These are phyloP conservation scores for Muscicapa striata DNA, from an alignment of 2,797 vertebrate species.

Conservation along the genomic window DNA sequence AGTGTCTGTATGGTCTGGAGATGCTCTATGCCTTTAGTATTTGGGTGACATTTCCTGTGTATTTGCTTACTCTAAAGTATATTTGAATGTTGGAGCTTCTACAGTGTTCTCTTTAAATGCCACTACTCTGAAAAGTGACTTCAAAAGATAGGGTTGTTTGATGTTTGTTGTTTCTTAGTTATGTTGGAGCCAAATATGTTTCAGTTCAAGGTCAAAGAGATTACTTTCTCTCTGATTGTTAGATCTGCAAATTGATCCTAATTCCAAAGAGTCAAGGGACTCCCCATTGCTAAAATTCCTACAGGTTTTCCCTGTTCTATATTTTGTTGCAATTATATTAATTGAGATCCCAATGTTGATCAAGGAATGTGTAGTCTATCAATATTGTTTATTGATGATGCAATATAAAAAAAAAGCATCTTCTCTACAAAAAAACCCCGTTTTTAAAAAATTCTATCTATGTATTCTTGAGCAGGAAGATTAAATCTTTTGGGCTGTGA, in stretches of 20 bases:
- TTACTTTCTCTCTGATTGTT: neutral
- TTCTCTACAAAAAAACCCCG: neutral
- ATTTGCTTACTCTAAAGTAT: constrained; percentile 64
- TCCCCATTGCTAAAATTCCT: neutral
- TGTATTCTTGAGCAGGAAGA: neutral
- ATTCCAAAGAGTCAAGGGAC: neutral
- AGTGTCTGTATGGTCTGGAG: constrained; percentile 10
- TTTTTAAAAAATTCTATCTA: neutral
- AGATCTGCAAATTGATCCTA: neutral
- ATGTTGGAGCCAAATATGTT: neutral
- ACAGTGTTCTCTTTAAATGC: constrained; percentile 46
- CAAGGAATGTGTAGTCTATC: neutral
- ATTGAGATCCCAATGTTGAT: neutral
- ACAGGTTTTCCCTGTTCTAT: neutral
- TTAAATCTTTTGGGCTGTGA: neutral
- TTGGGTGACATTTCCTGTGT: constrained; percentile 67
- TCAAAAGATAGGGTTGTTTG: neutral
- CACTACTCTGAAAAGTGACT: constrained; percentile 37
- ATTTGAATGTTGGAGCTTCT: constrained; percentile 51
- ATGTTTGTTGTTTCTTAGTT: constrained; percentile 29
- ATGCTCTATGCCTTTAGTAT: constrained; percentile 51
- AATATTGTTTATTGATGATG: neutral
- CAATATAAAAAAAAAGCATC: neutral
- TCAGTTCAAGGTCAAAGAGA: neutral
- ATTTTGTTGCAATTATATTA: neutral